These are phyloP conservation scores for Melanostoma scalare DNA, from an alignment of 2,888 invertebrate species.

Conservation along the genomic window DNA sequence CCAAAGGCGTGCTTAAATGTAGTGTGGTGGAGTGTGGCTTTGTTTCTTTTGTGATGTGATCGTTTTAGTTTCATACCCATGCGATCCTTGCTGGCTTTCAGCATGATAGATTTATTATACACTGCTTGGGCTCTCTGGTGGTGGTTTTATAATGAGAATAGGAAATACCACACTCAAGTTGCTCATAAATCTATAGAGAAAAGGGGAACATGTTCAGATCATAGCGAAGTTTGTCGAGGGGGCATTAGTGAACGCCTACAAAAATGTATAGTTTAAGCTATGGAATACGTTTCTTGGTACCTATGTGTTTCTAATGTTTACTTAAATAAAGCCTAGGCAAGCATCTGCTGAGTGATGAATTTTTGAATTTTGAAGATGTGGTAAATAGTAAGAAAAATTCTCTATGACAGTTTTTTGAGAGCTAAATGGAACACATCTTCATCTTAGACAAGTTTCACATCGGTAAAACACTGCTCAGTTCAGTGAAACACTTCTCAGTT, in stretches of 20 bases:
- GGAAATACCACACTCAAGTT: slow-evolving; percentile 49
- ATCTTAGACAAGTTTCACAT: no score
- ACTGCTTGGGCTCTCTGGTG: slow-evolving; percentile 13
- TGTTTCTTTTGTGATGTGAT: slow-evolving; percentile 64
- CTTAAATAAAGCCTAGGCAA: no score
- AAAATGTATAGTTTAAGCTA: no score
- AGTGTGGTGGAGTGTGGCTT: slow-evolving; percentile 56
- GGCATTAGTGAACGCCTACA: slow-evolving; percentile 57
- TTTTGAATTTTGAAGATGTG: no score
- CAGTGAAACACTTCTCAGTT: no score
- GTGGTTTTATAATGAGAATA: slow-evolving; percentile 10
- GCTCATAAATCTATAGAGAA: slow-evolving; percentile 45
- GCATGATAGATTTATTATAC: slow-evolving; percentile 55
- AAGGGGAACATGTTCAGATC: slow-evolving; percentile 9
- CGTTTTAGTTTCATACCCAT: slow-evolving; percentile 40
- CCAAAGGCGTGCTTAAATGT: slow-evolving; percentile 61
- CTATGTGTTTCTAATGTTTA: no score
- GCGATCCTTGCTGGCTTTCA: slow-evolving; percentile 55
- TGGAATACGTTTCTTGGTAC: no score
- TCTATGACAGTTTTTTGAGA: no score
- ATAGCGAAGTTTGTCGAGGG: slow-evolving; percentile 22
- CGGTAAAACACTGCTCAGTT: no score
- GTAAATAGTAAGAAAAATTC: no score
- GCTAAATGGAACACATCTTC: no score
- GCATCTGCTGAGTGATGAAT: no score